phyloP scores from a whole-genome alignment of 2,113 vertebrate genomes.

The Anarhynchus alexandrinus region DNA sequence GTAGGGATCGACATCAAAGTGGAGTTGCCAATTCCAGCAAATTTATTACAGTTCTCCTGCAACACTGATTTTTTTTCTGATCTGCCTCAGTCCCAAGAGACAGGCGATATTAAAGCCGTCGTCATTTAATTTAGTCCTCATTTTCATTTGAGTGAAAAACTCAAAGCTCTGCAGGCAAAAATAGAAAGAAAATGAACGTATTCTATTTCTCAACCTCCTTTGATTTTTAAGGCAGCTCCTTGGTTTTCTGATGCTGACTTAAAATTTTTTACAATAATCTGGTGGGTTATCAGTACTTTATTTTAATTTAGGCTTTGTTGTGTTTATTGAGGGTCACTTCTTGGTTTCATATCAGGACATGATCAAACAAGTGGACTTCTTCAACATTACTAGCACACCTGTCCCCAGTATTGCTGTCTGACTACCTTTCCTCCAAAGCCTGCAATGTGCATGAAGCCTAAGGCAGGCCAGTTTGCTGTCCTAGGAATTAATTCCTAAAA shows the following conservation, averaged over 20 bases:
- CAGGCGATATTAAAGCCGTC: background rate
- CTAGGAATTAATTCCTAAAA: background rate
- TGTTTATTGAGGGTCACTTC: background rate
- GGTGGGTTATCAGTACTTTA: background rate
- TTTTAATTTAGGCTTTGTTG: background rate
- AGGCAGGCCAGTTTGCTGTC: background rate
- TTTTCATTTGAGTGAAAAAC: background rate
- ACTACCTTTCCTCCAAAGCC: background rate
- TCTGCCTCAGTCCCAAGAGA: background rate
- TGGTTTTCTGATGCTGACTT: background rate
- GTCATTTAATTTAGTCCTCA: background rate
- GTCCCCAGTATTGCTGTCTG: background rate
- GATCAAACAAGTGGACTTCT: background rate
- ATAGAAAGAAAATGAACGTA: background rate
- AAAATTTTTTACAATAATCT: accelerated
- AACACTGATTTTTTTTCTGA: background rate
- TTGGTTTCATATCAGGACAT: background rate
- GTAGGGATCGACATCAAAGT: accelerated
- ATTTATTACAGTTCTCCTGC: background rate
- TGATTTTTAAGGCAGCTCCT: background rate
- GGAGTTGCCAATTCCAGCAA: background rate
- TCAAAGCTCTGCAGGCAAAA: background rate
- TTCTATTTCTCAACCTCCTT: background rate
- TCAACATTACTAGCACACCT: background rate
- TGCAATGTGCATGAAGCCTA: accelerated